Conservation (phyloP, 1,140 invertebrate species). For the Drosophila jambulina region DNA sequence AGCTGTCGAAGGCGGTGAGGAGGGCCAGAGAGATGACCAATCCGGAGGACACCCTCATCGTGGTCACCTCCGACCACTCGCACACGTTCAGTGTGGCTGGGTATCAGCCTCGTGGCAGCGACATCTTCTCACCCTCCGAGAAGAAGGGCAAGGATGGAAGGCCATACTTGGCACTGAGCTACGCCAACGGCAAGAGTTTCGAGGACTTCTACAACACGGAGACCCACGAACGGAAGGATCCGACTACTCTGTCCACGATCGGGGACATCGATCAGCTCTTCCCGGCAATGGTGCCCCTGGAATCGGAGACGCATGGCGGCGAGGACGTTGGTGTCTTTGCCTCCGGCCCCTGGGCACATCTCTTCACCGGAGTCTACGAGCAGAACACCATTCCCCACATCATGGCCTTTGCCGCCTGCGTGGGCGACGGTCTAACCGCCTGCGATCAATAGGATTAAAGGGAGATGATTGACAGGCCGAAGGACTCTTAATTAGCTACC, state of each 20-base stretch:
- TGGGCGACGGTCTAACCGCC: slow-evolving; percentile 84
- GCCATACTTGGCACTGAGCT: slow-evolving; percentile 89
- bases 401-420: slow-evolving; percentile 89
- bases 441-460: slow-evolving; percentile 44
- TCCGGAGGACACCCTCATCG: slow-evolving; percentile 88
- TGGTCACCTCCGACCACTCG: slow-evolving; percentile 90
- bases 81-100: slow-evolving; percentile 89
- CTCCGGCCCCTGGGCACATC: slow-evolving; percentile 88
- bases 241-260: slow-evolving; percentile 13
- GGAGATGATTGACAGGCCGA: slow-evolving; percentile 38
- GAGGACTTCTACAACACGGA: slow-evolving; percentile 75
- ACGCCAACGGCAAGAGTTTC: slow-evolving; percentile 89
- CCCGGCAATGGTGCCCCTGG: slow-evolving; percentile 86
- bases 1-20: slow-evolving; percentile 87
- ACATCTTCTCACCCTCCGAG: slow-evolving; percentile 85
- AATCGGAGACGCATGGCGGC: slow-evolving; percentile 89
- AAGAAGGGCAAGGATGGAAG: slow-evolving; percentile 84
- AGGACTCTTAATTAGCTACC: slow-evolving; percentile 40
- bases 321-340: slow-evolving; percentile 90
- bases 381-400: slow-evolving; percentile 92
- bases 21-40: slow-evolving; percentile 86
- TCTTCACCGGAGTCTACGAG: slow-evolving; percentile 91
- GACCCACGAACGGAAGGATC: slow-evolving; percentile 69
- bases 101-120: slow-evolving; percentile 87
- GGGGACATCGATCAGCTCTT: slow-evolving; percentile 78